Base-by-base conservation (phyloP, 2,888 invertebrate genomes). In the Aethes cnicana region DNA sequence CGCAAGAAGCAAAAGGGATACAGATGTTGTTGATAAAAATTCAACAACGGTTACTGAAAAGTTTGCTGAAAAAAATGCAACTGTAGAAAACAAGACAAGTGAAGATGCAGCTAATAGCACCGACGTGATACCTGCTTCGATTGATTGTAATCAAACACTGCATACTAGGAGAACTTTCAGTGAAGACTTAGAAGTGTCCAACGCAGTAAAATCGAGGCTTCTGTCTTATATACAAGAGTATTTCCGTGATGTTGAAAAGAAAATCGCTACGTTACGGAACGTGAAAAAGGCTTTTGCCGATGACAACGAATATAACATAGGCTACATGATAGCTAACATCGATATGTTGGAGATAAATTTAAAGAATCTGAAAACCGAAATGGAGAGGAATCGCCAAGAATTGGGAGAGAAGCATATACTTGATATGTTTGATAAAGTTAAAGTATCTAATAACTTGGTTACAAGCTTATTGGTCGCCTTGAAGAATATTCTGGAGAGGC, bases 301-400 rank as follows among this genome's bases (percentile, higher is more conserved):
- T 0, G 55, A 68, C 1, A 56, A 66, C 2, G 55, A 61, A 2
- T 79, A 65, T 20, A 69, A 58, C 52, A 66, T 77, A 0, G 81
- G 81, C 0, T 81, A 80, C 16, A 66, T 80, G 0, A 50, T 74
- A 1, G 73, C 78, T 0, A 77, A 70, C 23, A 54, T 81, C 0
- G 80, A 81, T n/a, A 69, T 69, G 1, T 56, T 80, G 8, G 62
- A 67, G 2, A 55, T 64, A 0, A 74, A 69, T 57, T 56, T 80
- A 35, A 59, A 49, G 0, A 70, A 70, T 28, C 35, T 77, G 26
- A 70, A 57, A 21, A 39, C 32, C 0, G 65, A 73, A 8, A 58
- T 76, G 59, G 63, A 63, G 1, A 23, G 41, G 0, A 63, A 70
- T 41, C 66, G 61, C 4, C 11, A 47, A 1, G 0, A 39, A 0